phyloP scores from a whole-genome alignment of 2,797 vertebrate species.

The Myiotriccus ornatus region DNA sequence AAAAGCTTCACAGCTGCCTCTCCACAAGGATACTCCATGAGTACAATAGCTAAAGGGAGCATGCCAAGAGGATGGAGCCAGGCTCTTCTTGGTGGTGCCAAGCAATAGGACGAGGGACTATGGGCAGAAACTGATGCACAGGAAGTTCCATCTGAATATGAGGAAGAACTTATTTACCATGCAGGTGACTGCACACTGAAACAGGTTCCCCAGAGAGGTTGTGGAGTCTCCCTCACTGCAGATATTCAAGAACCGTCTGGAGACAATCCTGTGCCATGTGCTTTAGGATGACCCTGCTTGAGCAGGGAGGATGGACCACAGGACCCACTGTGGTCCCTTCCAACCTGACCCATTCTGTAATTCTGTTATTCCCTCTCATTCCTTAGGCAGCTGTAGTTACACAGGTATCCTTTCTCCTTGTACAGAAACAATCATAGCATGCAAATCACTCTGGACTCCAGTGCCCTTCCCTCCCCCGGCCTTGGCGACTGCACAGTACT shows the following conservation, averaged over 20 bases:
- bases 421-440: not conserved
- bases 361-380: not conserved
- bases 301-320: not conserved
- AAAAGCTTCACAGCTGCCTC: not conserved
- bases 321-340: not conserved
- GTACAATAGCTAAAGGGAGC: not conserved
- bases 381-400: not conserved
- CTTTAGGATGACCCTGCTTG: not conserved
- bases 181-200: fast-evolving
- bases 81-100: not conserved
- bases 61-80: not conserved
- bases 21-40: not conserved
- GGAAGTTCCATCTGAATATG: not conserved
- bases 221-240: not conserved
- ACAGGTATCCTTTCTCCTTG: not conserved
- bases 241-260: not conserved
- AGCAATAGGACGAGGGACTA: not conserved
- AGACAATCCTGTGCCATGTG: not conserved
- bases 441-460: not conserved
- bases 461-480: not conserved
- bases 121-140: not conserved
- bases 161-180: not conserved
- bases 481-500: fast-evolving
- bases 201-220: not conserved
- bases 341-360: not conserved